Evolutionary conservation across 2,888 invertebrate genomes (phyloP).

Genomic region (Drosophila falleni): DNA sequence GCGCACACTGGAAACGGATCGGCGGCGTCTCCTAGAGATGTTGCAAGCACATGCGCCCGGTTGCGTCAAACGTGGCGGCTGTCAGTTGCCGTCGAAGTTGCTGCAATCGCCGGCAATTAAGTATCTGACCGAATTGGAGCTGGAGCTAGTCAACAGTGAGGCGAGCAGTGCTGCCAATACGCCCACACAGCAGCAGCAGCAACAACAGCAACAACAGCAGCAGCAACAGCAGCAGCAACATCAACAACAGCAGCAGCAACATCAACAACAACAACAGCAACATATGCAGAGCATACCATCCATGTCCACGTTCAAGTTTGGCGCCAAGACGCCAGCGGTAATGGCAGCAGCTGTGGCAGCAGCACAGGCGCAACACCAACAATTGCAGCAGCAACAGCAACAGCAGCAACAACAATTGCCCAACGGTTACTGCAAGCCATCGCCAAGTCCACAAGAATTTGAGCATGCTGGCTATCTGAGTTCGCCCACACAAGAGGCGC

Average conservation of each 20-base stretch:
- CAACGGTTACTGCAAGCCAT: conserved; percentile 85
- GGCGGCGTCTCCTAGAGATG: conserved; percentile 92
- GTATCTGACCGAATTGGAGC: conserved; percentile 82
- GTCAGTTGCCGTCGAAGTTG: conserved; percentile 82
- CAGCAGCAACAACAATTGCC: conserved; percentile 80
- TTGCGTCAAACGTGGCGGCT: conserved; percentile 87
- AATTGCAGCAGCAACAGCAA: conserved; percentile 64
- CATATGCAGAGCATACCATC: conserved; percentile 84
- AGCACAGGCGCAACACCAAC: conserved; percentile 63
- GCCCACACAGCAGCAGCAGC: conserved; percentile 12
- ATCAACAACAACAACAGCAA: conserved; percentile 62
- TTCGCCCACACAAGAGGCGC: conserved; percentile 83
- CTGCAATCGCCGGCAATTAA: conserved; percentile 84
- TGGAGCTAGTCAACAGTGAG: conserved; percentile 63
- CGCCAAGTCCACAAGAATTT: conserved; percentile 84
- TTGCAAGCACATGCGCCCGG: conserved; percentile 90
- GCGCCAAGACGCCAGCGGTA: conserved; percentile 72
- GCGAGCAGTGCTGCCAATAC: conserved; percentile 31
- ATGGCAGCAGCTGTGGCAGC: conserved; percentile 66
- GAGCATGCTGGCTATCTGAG: conserved; percentile 81
- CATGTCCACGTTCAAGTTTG: conserved; percentile 84
- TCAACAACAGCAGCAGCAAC: conserved; percentile 47
- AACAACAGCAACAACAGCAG: conserved; percentile 13
- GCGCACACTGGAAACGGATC: conserved; percentile 92
- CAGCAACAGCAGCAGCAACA: conserved; percentile 27